Percentiles rank a stretch among this genome's conserved stretches.
These are phyloP conservation scores for Pegoplata infirma DNA, from an alignment of 2,888 invertebrate species.

Conservation along the genomic window DNA sequence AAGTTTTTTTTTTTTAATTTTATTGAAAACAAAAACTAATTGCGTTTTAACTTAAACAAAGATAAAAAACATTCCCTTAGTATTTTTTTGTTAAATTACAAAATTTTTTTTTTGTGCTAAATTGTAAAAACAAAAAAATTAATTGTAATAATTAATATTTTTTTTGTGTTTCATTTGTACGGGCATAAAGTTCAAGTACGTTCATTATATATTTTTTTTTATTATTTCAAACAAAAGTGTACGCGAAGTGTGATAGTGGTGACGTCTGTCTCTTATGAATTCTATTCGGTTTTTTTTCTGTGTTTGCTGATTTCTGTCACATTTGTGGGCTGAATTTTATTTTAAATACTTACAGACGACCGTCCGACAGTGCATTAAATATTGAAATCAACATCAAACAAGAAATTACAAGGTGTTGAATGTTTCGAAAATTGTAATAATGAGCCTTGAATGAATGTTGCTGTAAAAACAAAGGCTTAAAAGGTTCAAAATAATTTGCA, in stretches of 20 bases:
- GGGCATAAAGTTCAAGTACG: slow-evolving; percentile 58
- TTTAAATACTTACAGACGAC: too few relatives aligned
- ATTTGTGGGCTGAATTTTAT: slow-evolving; percentile 5
- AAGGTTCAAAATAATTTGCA: too few relatives aligned
- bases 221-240: slow-evolving; percentile 34
- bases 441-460: slow-evolving; percentile 3
- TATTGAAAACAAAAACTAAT: slow-evolving; percentile 31
- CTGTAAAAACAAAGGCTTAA: neutral
- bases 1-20: too few relatives aligned
- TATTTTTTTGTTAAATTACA: neutral
- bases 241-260: slow-evolving; percentile 5
- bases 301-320: neutral
- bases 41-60: slow-evolving; percentile 35
- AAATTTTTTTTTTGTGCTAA: neutral
- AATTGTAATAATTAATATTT: too few relatives aligned
- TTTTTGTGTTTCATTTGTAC: slow-evolving; percentile 14
- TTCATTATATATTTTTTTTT: too few relatives aligned
- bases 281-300: neutral
- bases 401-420: slow-evolving; percentile 37
- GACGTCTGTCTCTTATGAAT: neutral
- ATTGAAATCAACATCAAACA: neutral
- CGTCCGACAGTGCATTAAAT: neutral
- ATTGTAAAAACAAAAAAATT: neutral
- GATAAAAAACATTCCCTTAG: neutral
- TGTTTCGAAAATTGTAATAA: slow-evolving; percentile 12